Evolutionary conservation across 37 sponge, comb jelly and placozoan genomes (phyloP), one percentile per base, ranked within the genome.

Genomic region (Corticium candelabrum): DNA sequence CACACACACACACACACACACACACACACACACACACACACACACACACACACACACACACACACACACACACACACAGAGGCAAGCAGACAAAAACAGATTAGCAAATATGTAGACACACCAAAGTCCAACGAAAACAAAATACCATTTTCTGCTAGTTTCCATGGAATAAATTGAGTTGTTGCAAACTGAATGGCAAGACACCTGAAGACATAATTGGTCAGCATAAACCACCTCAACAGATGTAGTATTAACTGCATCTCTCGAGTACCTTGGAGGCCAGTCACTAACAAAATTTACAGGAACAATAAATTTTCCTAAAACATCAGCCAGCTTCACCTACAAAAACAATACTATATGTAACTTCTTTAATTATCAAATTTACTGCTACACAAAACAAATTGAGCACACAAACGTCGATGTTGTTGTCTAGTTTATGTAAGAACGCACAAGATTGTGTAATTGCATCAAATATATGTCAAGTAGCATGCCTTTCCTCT

Each of bases 121-220:
- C n/a, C n/a, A n/a, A n/a, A n/a, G n/a, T n/a, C n/a, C n/a, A n/a
- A n/a, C n/a, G n/a, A n/a, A n/a, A n/a, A n/a, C n/a, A n/a, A n/a
- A 50, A 27, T 50, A 50, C 80, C 39, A 36, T 2, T 1, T 68
- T 40, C 1, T 34, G 38, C 35, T 30, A 32, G 31, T 71, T 78
- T 50, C 84, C 78, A 83, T 11, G 84, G 84, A 29, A 81, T 77
- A 75, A 76, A 93, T 75, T 90, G 94, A 0, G 86, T 87, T 0
- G 90, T 90, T n/a, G 91, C 87, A 87, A 93, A 93, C 74, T 93
- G 94, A 30, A 93, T 93, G n/a, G 94, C 94, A 0, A 93, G 86
- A 69, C 94, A 93, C 67, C 74, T 78, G 36, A 70, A 4, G 36
- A 70, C 5, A 56, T n/a, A 76, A 67, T 30, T 76, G 68, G 21